Percentiles rank a stretch among this genome's conserved stretches.
These are phyloP conservation scores for Caloenas nicobarica DNA, from an alignment of 2,113 vertebrate species.

Conservation along the genomic window DNA sequence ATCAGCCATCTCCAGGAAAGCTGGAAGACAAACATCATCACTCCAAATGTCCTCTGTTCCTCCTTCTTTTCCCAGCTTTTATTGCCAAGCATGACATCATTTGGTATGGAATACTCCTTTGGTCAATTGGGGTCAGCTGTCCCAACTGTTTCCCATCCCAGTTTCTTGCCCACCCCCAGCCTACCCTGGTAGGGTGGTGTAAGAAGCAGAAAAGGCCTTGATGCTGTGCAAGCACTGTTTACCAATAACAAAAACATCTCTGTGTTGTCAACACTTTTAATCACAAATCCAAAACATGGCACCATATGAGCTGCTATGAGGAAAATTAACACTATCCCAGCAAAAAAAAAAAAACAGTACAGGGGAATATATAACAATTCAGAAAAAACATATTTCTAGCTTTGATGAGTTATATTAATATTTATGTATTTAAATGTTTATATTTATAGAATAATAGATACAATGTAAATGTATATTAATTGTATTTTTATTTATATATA, in stretches of 20 bases:
- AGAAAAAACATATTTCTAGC: background rate
- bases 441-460: background rate
- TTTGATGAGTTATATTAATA: background rate
- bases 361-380: background rate
- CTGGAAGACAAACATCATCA: too few relatives aligned
- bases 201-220: background rate
- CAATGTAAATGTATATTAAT: background rate
- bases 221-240: too few relatives aligned
- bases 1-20: too few relatives aligned
- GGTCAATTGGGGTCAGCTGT: background rate
- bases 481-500: background rate
- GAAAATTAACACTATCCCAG: background rate
- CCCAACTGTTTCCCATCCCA: background rate
- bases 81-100: too few relatives aligned
- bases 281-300: too few relatives aligned
- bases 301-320: background rate
- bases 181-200: background rate
- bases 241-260: too few relatives aligned
- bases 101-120: too few relatives aligned
- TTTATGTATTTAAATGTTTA: background rate
- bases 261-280: too few relatives aligned
- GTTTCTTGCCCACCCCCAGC: rapidly evolving
- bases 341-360: background rate
- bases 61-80: too few relatives aligned
- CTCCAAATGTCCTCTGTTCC: too few relatives aligned